Conservation (phyloP, 2,888 invertebrate genomes). For the Lasioglossum villosulum region DNA sequence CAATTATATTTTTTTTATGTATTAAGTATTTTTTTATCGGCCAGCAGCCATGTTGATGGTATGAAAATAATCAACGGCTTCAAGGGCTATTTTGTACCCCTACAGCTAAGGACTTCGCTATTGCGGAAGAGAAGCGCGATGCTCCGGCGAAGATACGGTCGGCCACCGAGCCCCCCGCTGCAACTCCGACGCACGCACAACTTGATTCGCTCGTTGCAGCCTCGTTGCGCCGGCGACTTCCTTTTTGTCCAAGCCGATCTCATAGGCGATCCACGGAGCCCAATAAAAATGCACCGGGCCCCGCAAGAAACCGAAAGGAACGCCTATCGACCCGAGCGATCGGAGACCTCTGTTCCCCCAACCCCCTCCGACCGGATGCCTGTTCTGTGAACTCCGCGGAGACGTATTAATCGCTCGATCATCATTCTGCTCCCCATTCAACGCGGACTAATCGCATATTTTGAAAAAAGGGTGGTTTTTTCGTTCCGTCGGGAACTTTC, state of each 20-base stretch:
- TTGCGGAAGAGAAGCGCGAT: constrained; percentile 72
- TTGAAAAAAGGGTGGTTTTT: not conserved
- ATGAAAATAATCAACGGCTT: not conserved
- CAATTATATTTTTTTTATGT: not conserved
- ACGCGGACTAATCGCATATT: constrained; percentile 13
- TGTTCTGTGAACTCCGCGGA: constrained; percentile 13
- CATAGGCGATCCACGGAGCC: constrained; percentile 61
- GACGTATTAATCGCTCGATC: constrained; percentile 45
- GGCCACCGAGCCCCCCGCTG: constrained; percentile 78
- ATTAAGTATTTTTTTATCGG: not conserved
- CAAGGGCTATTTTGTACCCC: not conserved
- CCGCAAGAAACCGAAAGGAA: constrained; percentile 66
- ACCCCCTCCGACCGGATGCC: not conserved
- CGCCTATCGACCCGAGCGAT: constrained; percentile 65
- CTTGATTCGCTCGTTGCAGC: constrained; percentile 74
- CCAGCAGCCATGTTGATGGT: not conserved
- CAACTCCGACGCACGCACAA: constrained; percentile 72
- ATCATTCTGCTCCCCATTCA: constrained; percentile 8
- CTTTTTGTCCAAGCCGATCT: constrained; percentile 64
- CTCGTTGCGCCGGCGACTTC: constrained; percentile 41
- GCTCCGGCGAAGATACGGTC: constrained; percentile 77
- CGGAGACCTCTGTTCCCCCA: constrained; percentile 23
- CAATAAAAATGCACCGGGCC: constrained; percentile 65
- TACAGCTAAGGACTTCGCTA: not conserved
- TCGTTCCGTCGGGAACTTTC: not conserved